Percentiles rank a stretch among this genome's conserved stretches.
Evolutionary conservation across 2,113 vertebrate species (phyloP).

Genomic region (Solenodon paradoxus): DNA sequence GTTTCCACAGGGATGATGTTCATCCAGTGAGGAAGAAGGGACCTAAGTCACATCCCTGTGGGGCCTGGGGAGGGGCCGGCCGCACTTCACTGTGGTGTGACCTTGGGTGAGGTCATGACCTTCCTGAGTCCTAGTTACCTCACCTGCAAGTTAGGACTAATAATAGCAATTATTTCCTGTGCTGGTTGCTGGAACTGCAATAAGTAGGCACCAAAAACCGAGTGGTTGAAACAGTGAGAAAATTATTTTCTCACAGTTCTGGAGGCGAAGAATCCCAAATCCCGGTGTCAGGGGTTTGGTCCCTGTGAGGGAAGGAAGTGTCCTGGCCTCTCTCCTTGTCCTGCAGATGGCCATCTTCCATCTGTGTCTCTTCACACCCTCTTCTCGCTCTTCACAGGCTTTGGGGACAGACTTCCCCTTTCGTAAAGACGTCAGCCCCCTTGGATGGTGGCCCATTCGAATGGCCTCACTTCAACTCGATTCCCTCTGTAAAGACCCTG

Average conservation of each 20-base stretch:
- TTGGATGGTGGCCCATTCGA: fast-evolving
- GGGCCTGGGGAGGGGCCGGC: fast-evolving
- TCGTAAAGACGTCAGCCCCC: neutral
- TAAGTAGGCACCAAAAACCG: neutral
- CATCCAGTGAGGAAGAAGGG: fast-evolving
- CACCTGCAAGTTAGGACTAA: neutral
- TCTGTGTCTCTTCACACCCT: neutral
- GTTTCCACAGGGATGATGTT: neutral
- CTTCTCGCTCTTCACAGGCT: neutral
- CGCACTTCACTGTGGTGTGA: neutral
- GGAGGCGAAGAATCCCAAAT: neutral
- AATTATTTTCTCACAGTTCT: neutral
- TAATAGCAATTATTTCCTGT: neutral
- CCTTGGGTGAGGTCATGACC: neutral
- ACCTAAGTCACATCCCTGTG: fast-evolving
- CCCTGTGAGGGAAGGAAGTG: neutral
- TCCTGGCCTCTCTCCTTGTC: neutral
- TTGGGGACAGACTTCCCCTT: neutral
- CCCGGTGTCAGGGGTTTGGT: fast-evolving
- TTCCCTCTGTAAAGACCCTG: neutral
- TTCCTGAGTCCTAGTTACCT: neutral
- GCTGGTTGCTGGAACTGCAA: too few relatives aligned
- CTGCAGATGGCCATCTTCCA: neutral
- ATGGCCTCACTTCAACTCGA: neutral
- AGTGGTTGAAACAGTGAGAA: neutral